Evolutionary conservation across 2,113 vertebrate genomes (phyloP).

Genomic region (Sander lucioperca): DNA sequence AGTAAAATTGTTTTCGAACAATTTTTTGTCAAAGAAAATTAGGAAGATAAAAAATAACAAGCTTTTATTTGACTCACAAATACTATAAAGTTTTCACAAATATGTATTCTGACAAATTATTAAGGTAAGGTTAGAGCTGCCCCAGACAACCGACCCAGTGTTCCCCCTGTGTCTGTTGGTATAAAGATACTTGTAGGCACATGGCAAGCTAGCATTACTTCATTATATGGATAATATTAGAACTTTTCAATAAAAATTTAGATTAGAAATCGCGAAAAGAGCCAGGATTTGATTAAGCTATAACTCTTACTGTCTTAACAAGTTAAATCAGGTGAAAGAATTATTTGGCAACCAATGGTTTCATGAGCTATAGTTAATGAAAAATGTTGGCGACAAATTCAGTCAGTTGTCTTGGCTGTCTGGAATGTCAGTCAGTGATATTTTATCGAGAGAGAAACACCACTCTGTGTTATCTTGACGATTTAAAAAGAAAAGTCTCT

Average conservation of each 20-base stretch:
- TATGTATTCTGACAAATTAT: no score
- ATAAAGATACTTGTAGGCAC: background rate
- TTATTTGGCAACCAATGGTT: constrained; percentile 13
- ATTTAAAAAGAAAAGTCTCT: background rate
- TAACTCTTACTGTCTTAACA: background rate
- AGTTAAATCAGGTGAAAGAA: constrained; percentile 35
- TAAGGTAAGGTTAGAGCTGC: no score
- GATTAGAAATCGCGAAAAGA: background rate
- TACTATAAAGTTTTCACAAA: no score
- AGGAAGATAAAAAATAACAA: no score
- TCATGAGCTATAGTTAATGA: constrained; percentile 8
- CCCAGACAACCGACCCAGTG: no score
- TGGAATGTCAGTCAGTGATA: no score
- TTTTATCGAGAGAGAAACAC: no score
- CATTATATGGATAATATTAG: background rate
- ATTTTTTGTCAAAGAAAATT: no score
- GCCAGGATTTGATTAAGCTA: constrained; percentile 17
- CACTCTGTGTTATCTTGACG: no score
- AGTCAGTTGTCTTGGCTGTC: constrained; percentile 5
- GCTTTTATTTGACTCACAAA: no score
- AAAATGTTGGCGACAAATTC: constrained; percentile 30
- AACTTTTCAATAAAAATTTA: background rate
- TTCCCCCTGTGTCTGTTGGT: background rate
- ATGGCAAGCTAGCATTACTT: background rate
- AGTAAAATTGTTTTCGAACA: no score